A percentile compares a stretch with the other conserved stretches of the same genome.
Conservation (phyloP, 2,888 invertebrate species). For the Eustalomyia histrio region DNA sequence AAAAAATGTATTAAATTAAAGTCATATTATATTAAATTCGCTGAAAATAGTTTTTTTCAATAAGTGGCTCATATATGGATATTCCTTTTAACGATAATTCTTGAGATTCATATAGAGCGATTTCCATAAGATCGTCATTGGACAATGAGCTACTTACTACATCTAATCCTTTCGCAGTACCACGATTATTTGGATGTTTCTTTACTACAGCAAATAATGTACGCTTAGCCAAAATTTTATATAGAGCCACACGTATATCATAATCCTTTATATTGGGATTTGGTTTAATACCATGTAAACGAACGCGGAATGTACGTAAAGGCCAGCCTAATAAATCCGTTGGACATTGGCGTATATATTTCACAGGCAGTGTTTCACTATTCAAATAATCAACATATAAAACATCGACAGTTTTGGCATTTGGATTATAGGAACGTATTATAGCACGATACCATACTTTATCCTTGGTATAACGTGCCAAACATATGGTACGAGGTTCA, state of each 20-base stretch:
- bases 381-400: conserved; percentile 89
- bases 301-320: conserved; percentile 81
- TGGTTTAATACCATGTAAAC: conserved; percentile 79
- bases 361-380: conserved; percentile 80
- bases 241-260: conserved; percentile 73
- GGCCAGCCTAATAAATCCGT: conserved; percentile 81
- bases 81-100: conserved; percentile 16
- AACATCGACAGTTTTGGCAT: conserved; percentile 81
- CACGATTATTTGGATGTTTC: conserved; percentile 40
- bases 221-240: conserved; percentile 67
- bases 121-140: conserved; percentile 46
- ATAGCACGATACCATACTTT: conserved; percentile 86
- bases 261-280: conserved; percentile 75
- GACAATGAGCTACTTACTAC: not conserved
- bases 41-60: conserved; percentile 58
- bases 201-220: conserved; percentile 70
- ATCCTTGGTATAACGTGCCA: conserved; percentile 83
- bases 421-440: conserved; percentile 81
- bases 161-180: not conserved
- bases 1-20: not conserved
- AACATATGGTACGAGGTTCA: conserved; percentile 80
- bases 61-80: conserved; percentile 62
- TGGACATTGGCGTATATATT: conserved; percentile 80
- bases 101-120: conserved; percentile 63
- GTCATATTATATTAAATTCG: conserved; percentile 38